These are phyloP conservation scores for Odontamblyopus lacepedii DNA, from an alignment of 2,797 vertebrate species.

Conservation along the genomic window DNA sequence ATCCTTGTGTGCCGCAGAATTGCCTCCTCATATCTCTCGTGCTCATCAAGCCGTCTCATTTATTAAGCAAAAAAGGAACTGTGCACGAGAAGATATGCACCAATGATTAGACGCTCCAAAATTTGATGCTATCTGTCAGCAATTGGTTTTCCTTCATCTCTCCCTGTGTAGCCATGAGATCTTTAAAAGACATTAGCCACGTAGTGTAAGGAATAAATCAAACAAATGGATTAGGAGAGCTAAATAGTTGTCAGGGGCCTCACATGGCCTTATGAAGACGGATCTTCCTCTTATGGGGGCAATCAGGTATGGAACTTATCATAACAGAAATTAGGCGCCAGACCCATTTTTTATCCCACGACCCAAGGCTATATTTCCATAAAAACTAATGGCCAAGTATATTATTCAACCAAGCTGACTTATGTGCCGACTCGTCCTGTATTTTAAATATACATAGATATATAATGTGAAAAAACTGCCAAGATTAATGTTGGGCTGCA, in stretches of 20 bases:
- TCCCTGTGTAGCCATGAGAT: slow-evolving; percentile 59
- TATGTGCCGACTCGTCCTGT: slow-evolving; percentile 64
- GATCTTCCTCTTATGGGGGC: slow-evolving; percentile 75
- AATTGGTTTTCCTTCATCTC: slow-evolving; percentile 69
- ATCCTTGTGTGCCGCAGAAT: slow-evolving; percentile 54
- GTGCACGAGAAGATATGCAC: slow-evolving; percentile 59
- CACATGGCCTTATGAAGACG: slow-evolving; percentile 75
- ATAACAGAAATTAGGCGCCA: slow-evolving; percentile 82
- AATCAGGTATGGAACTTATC: slow-evolving; percentile 82
- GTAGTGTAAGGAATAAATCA: slow-evolving; percentile 80
- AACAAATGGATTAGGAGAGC: slow-evolving; percentile 76
- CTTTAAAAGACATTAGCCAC: slow-evolving; percentile 74
- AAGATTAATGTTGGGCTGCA: slow-evolving; percentile 73
- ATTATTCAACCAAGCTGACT: slow-evolving; percentile 76
- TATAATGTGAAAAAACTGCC: slow-evolving; percentile 53
- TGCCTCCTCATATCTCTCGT: slow-evolving; percentile 56
- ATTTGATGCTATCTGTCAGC: slow-evolving; percentile 70
- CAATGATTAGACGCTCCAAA: slow-evolving; percentile 66
- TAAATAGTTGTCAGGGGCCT: slow-evolving; percentile 77
- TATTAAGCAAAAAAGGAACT: slow-evolving; percentile 69
- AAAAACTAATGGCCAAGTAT: slow-evolving; percentile 77
- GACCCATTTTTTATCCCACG: slow-evolving; percentile 76
- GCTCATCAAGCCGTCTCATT: slow-evolving; percentile 70
- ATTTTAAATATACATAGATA: slow-evolving; percentile 58
- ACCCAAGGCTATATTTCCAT: slow-evolving; percentile 79